These are phyloP conservation scores for Stegodyphus dumicola DNA, from an alignment of 1,140 invertebrate genomes.

Conservation along the genomic window DNA sequence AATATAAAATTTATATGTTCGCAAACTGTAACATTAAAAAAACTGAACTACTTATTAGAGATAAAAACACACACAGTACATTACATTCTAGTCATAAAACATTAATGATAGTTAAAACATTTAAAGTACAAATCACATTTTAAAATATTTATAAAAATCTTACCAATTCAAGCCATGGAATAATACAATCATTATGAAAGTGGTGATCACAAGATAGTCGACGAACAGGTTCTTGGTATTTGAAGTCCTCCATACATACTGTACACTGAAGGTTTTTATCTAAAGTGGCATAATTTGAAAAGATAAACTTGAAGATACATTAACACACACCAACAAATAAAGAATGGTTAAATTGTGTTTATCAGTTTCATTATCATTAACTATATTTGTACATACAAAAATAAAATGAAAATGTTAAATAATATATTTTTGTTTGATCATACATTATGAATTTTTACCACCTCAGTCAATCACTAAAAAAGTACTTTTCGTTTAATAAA, in stretches of 20 bases:
- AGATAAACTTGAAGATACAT: too few species aligned
- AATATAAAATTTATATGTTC: not conserved
- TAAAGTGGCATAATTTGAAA: constrained; percentile 63
- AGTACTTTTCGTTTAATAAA: too few species aligned
- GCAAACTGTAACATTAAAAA: not conserved
- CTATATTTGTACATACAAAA: too few species aligned
- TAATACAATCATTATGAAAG: constrained; percentile 92
- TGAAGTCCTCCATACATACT: constrained; percentile 96
- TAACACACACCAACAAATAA: too few species aligned
- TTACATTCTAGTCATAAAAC: not conserved
- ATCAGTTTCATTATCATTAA: too few species aligned
- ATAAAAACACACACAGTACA: not conserved
- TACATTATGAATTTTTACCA: too few species aligned
- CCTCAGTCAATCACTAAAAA: too few species aligned
- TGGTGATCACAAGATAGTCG: constrained; percentile 91
- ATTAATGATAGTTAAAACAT: not conserved
- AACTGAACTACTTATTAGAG: not conserved
- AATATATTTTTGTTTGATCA: too few species aligned
- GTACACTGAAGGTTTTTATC: constrained; percentile 90
- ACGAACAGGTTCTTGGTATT: constrained; percentile 83
- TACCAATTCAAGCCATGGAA: constrained; percentile 92
- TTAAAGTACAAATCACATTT: not conserved
- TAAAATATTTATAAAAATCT: not conserved
- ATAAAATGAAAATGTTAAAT: too few species aligned
- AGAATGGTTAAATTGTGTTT: too few species aligned